Conservation (phyloP, 1,140 invertebrate species). For the Cecropterus lyciades region DNA sequence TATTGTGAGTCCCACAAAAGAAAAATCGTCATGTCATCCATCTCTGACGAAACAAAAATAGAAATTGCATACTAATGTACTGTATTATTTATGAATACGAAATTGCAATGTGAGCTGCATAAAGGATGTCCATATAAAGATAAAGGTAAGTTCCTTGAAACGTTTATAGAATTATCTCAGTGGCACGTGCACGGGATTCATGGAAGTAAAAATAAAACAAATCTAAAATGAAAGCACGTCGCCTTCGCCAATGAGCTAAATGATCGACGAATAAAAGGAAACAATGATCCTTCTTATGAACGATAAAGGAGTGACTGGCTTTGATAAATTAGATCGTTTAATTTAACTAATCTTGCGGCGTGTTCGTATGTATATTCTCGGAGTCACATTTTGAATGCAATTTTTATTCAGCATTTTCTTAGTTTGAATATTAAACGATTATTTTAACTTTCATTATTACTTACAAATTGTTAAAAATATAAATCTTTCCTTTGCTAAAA, state of each 20-base stretch:
- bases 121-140: conserved; percentile 46
- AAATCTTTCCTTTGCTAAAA: too few species aligned
- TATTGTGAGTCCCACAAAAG: conserved; percentile 23
- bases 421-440: too few species aligned
- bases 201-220: conserved; percentile 22
- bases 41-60: conserved; percentile 35
- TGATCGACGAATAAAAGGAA: conserved; percentile 26
- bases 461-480: too few species aligned
- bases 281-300: conserved; percentile 11
- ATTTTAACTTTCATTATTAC: too few species aligned
- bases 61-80: conserved; percentile 35
- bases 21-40: conserved; percentile 31
- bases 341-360: conserved; percentile 1
- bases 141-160: conserved; percentile 35
- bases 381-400: too few species aligned
- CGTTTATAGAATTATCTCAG: conserved; percentile 34
- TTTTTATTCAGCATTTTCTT: too few species aligned
- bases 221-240: conserved; percentile 20
- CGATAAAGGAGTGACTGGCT: conserved; percentile 2
- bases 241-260: conserved; percentile 22
- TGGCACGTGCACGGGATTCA: conserved; percentile 28
- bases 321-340: conserved; percentile 22
- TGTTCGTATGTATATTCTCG: too few species aligned
- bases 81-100: conserved; percentile 48
- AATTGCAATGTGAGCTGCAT: conserved; percentile 38